Evolutionary conservation across 1,140 invertebrate genomes (phyloP), one percentile per base, ranked within the genome.

Genomic region (Drepana arcuata): DNA sequence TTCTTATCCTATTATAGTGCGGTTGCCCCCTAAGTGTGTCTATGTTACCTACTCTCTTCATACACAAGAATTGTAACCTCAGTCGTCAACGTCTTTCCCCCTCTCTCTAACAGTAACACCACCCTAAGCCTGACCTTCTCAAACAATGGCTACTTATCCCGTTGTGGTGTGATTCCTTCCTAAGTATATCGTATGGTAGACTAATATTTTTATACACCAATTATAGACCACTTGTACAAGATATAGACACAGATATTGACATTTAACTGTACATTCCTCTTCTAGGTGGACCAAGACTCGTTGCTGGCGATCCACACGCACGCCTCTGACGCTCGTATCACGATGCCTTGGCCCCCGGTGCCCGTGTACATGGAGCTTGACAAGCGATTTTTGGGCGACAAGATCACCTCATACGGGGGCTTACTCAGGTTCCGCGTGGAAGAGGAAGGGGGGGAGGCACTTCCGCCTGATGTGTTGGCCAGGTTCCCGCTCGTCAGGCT

Each of bases 371-470:
- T 95, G 88, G 88, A 90, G 48, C 77, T 98, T 2, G 94, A 95
- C 0, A 83, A 88, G 1, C 85, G 90, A 25, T 96, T 98, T 75
- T 85, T 92, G 1, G 95, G 95, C 1, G 97, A 99, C 84, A 85
- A 94, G 81, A 90, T 95, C 0, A 83, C 91, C 18, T 98, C 96
- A 0, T 99, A 99, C 69, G 96, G 96, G 46, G 97, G 97, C 3
- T 91, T 90, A 45, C 75, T 99, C 1, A 86, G 92, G 37, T 98
- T 97, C 69, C 86, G 88, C 7, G 88, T 93, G 0, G 82, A 88
- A 21, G 92, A 91, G 14, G 88, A 89, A 29, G 90, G 89, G 6
- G 87, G 88, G 23, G 85, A 87, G 24, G 86, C 83, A n/a, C 73
- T 92, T 1, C 75, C 86, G 9, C 59, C 81, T 0, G 79, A 84